Conservation (phyloP, 2,797 vertebrate species). For the Brotogeris chrysoptera region DNA sequence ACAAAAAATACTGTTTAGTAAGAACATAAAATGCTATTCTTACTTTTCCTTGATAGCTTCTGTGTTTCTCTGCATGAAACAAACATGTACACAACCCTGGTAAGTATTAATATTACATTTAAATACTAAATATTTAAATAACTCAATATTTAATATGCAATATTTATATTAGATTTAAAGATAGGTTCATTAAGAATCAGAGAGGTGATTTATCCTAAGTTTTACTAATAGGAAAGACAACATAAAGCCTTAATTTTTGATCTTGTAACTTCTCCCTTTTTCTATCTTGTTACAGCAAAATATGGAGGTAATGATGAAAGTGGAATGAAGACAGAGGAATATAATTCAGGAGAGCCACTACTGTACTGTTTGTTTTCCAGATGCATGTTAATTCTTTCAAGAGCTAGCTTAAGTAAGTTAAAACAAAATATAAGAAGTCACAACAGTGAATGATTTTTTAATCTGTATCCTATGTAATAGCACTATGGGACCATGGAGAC, state of each 20-base stretch:
- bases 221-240: neutral
- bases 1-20: neutral
- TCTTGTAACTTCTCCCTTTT: neutral
- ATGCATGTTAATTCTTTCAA: neutral
- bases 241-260: neutral
- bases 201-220: neutral
- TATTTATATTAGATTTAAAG: neutral
- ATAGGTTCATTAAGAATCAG: neutral
- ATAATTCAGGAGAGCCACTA: neutral
- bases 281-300: neutral
- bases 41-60: neutral
- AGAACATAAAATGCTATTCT: neutral
- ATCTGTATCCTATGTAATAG: neutral
- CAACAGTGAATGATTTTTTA: neutral
- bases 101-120: neutral
- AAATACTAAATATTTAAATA: neutral
- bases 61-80: neutral
- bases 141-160: neutral
- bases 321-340: neutral
- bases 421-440: neutral
- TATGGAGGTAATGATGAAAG: rapidly evolving
- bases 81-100: neutral
- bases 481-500: neutral
- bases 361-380: neutral
- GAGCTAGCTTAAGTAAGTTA: neutral